phyloP scores from a whole-genome alignment of 2,888 invertebrate genomes.

The Ophion ellenae region DNA sequence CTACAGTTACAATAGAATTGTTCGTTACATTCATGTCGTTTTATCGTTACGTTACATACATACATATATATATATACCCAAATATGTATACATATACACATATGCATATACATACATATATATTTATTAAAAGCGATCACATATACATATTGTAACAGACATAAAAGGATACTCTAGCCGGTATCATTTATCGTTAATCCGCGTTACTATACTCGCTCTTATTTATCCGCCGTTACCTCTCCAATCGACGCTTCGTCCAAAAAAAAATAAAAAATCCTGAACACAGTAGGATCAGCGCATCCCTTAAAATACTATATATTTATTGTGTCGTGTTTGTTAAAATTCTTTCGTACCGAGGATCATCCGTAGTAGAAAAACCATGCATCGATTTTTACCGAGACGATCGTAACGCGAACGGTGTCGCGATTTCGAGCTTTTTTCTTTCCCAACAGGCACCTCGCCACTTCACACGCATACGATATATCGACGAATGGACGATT shows the following conservation, averaged over 20 bases:
- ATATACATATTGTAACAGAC: conserved; percentile 81
- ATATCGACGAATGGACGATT: neutral
- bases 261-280: conserved; percentile 36
- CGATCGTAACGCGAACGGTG: conserved; percentile 22
- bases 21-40: conserved; percentile 7
- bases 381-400: conserved; percentile 26
- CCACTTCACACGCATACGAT: neutral
- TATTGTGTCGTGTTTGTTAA: conserved; percentile 6
- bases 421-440: conserved; percentile 7
- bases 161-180: conserved; percentile 76
- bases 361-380: conserved; percentile 12
- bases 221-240: conserved; percentile 35
- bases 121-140: conserved; percentile 81
- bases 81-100: conserved; percentile 27
- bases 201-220: conserved; percentile 68
- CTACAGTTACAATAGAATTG: neutral
- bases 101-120: conserved; percentile 64
- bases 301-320: conserved; percentile 17
- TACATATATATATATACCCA: neutral
- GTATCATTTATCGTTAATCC: conserved; percentile 66
- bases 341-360: neutral
- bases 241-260: conserved; percentile 22
- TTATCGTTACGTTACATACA: conserved; percentile 17
- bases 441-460: conserved; percentile 46
- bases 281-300: conserved; percentile 52